Evolutionary conservation across 2,797 vertebrate genomes (phyloP).

Genomic region (Micrastur ruficollis): DNA sequence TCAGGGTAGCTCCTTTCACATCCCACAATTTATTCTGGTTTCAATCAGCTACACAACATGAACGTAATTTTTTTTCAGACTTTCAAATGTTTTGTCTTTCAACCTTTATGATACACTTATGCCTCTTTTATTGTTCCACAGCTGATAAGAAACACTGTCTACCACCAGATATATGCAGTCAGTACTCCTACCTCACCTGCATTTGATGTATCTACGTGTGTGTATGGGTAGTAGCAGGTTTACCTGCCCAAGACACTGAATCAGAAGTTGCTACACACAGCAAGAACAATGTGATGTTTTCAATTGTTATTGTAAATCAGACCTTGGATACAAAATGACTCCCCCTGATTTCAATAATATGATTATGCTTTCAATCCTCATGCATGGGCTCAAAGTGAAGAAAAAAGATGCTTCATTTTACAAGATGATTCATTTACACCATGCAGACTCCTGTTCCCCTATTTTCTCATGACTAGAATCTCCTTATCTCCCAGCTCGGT

Average conservation of each 20-base stretch:
- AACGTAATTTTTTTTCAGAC: background rate
- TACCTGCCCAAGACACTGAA: background rate
- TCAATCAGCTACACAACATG: background rate
- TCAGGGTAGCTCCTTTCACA: background rate
- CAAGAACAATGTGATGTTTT: background rate
- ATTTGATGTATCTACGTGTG: background rate
- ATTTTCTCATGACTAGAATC: background rate
- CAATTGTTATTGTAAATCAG: background rate
- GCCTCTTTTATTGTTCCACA: background rate
- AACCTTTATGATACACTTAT: background rate
- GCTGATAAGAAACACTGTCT: background rate
- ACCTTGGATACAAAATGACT: background rate
- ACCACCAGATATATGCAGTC: background rate
- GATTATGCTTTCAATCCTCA: background rate
- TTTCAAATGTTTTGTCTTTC: background rate
- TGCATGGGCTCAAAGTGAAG: background rate
- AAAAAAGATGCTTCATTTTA: background rate
- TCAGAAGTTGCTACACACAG: background rate
- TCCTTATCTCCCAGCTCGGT: background rate
- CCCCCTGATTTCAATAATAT: background rate
- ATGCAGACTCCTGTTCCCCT: background rate
- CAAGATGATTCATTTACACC: background rate
- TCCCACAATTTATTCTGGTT: background rate
- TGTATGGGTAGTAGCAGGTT: background rate
- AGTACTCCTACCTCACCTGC: background rate